phyloP scores from a whole-genome alignment of 2,888 invertebrate genomes.

The Aplocera efformata region DNA sequence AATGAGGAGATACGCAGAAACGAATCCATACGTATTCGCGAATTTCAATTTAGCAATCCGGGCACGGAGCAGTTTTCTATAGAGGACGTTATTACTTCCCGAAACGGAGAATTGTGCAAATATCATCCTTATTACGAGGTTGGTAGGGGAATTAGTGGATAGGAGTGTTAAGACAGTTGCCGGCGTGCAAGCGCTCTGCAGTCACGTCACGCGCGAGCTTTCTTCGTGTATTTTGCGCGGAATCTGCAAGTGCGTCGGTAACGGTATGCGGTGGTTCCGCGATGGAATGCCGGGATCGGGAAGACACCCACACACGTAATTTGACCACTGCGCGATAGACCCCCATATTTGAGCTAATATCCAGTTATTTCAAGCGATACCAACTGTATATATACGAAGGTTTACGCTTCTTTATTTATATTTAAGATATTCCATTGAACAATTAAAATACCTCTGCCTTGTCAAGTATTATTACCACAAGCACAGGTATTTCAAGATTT shows the following conservation, averaged over 20 bases:
- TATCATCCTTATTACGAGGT: conserved; percentile 44
- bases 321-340: conserved; percentile 8
- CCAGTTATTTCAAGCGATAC: conserved; percentile 7
- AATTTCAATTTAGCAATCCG: conserved; percentile 60
- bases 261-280: conserved; percentile 70
- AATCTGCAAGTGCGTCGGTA: conserved; percentile 63
- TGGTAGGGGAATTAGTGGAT: conserved; percentile 32
- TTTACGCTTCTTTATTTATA: no score
- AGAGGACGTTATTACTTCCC: conserved; percentile 37
- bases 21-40: conserved; percentile 66
- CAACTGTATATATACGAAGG: no score
- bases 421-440: no score
- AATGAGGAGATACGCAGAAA: conserved; percentile 77
- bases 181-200: conserved; percentile 57
- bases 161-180: conserved; percentile 25
- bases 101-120: conserved; percentile 37
- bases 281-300: conserved; percentile 51
- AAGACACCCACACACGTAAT: conserved; percentile 21
- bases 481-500: no score
- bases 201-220: conserved; percentile 72
- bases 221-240: conserved; percentile 76
- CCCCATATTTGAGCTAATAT: conserved; percentile 1
- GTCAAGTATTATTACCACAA: no score
- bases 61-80: conserved; percentile 69
- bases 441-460: no score